Percentiles rank a stretch among this genome's conserved stretches.
Evolutionary conservation across 2,113 vertebrate species (phyloP).

Genomic region (Isichthys henryi): DNA sequence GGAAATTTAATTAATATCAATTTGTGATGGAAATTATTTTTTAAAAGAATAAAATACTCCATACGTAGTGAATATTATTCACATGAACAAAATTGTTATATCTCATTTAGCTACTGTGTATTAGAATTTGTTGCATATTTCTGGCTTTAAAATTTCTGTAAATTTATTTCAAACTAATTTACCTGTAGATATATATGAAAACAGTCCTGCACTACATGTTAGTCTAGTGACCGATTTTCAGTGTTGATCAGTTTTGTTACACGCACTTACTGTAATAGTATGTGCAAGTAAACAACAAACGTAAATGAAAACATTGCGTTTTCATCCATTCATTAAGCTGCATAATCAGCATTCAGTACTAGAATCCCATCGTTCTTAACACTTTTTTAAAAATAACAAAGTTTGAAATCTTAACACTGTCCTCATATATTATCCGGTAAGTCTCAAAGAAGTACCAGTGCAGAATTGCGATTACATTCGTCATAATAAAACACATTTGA

Average conservation of each 20-base stretch:
- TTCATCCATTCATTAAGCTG: too few species aligned
- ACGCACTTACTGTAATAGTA: not conserved
- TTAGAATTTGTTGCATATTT: not conserved
- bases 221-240: not conserved
- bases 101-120: not conserved
- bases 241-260: not conserved
- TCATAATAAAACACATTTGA: not conserved
- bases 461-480: not conserved
- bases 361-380: not conserved
- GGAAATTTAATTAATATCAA: not conserved
- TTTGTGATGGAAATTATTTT: not conserved
- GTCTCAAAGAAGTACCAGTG: not conserved
- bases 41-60: not conserved
- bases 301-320: not conserved
- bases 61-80: not conserved
- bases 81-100: not conserved
- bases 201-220: not conserved
- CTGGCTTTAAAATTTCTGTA: not conserved
- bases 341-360: not conserved
- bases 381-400: not conserved
- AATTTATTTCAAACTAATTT: not conserved
- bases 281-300: not conserved
- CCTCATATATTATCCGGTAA: not conserved
- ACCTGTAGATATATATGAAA: not conserved
- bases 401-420: not conserved